phyloP scores from a whole-genome alignment of 2,888 invertebrate species.

The Drepanosiphum platanoidis region DNA sequence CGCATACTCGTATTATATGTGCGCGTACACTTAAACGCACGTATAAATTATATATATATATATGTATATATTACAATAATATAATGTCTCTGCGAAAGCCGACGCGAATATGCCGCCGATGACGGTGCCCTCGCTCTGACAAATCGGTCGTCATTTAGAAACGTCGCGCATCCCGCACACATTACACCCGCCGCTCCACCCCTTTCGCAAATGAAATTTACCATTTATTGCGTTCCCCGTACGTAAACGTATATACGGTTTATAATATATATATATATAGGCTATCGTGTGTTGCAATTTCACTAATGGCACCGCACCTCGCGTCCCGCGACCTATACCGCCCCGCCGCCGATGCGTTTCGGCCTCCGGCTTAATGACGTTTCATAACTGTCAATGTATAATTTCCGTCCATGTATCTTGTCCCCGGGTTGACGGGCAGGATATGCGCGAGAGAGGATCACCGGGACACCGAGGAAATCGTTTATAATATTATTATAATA shows the following conservation, averaged over 20 bases:
- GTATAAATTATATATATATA: not conserved
- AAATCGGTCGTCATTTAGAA: slow-evolving; percentile 50
- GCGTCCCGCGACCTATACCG: not conserved
- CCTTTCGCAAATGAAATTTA: slow-evolving; percentile 20
- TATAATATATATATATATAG: not conserved
- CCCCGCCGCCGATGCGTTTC: not conserved
- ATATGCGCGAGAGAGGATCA: not conserved
- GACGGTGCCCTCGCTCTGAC: slow-evolving; percentile 23
- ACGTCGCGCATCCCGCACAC: slow-evolving; percentile 46
- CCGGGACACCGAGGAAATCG: not conserved
- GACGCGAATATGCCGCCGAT: not conserved
- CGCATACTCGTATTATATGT: not conserved
- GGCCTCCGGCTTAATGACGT: slow-evolving; percentile 51
- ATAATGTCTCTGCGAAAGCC: slow-evolving; percentile 11
- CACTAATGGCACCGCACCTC: slow-evolving; percentile 44
- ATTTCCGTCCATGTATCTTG: slow-evolving; percentile 41
- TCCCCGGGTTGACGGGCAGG: slow-evolving; percentile 1
- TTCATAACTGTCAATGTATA: slow-evolving; percentile 52
- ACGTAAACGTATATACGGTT: not conserved
- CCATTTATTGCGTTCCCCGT: slow-evolving; percentile 38
- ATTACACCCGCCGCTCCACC: not conserved
- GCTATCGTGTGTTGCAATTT: slow-evolving; percentile 56
- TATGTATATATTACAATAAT: not conserved
- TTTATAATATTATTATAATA: too few species aligned
- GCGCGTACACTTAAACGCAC: not conserved